Evolutionary conservation across 2,113 vertebrate genomes (phyloP), one percentile per base, ranked within the genome.

Genomic region (Megaleporinus macrocephalus): DNA sequence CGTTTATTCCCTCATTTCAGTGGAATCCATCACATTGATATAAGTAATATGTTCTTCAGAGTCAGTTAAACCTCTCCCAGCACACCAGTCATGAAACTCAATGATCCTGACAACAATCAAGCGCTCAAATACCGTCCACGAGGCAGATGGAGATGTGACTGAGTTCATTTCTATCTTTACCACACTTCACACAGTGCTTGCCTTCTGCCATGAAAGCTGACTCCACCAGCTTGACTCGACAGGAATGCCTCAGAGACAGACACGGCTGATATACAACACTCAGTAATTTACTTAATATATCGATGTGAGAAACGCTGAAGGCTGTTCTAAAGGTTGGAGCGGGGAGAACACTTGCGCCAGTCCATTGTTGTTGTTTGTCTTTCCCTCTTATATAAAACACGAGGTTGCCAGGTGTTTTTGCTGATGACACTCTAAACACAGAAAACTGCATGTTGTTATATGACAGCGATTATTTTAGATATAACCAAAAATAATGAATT

Each of bases 231-330:
- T 91, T 68, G 89, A 90, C 90, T 88, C 86, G 86, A 74, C 74
- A 84, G 87, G 89, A 94, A 93, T 93, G 91, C 36, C 13, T 18
- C 13, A 13, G 33, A 76, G 26, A 14, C 72, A 44, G 68, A 33
- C 29, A 26, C 24, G 61, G 62, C 20, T 62, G 62, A 57, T 22
- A 71, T 62, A 20, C 55, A 72, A 76, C 59, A 53, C 30, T 22
- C 41, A 44, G 29, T 29, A 41, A 68, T 57, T 55, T 24, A 49
- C 55, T 51, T 72, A 62, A 63, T 69, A 36, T 51, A 63, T 18
- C 29, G 61, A 80, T 44, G 47, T 41, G 53, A 70, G 59, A 73
- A 26, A 65, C 15, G 44, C 27, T 51, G 63, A 51, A 51, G 44
- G 57, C 44, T 74, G 55, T 76, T 66, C 9, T 9, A 20, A 49